Conservation (phyloP, 2,888 invertebrate genomes). For the Gari tellinella region DNA sequence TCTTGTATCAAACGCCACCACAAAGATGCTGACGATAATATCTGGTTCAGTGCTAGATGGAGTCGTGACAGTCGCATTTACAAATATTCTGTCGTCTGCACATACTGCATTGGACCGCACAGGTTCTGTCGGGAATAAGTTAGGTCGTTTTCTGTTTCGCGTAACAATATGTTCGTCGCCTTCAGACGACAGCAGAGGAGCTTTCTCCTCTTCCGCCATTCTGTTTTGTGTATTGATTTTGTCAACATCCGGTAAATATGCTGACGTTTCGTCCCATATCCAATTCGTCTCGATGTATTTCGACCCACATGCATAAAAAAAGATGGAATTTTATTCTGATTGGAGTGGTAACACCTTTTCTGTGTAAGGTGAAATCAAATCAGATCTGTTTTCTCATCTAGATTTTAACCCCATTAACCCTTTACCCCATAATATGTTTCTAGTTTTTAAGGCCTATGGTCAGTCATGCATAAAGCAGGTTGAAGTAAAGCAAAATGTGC, state of each 20-base stretch:
- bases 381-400: too few species aligned
- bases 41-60: slow-evolving; percentile 70
- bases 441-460: too few species aligned
- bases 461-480: too few species aligned
- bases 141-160: slow-evolving; percentile 58
- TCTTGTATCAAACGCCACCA: slow-evolving; percentile 84
- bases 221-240: slow-evolving; percentile 59
- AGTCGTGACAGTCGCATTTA: slow-evolving; percentile 70
- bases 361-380: too few species aligned
- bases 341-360: too few species aligned
- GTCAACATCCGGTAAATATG: slow-evolving; percentile 52
- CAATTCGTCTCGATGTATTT: too few species aligned
- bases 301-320: too few species aligned
- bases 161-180: slow-evolving; percentile 62
- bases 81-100: slow-evolving; percentile 67
- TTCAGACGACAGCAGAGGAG: slow-evolving; percentile 68
- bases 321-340: too few species aligned
- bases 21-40: slow-evolving; percentile 83
- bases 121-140: slow-evolving; percentile 56
- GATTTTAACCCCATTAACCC: too few species aligned
- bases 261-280: too few species aligned
- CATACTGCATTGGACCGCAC: slow-evolving; percentile 55
- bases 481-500: too few species aligned
- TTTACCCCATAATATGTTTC: too few species aligned
- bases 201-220: slow-evolving; percentile 76